These are phyloP conservation scores for Pedionomus torquatus DNA, from an alignment of 2,113 vertebrate genomes.

Conservation along the genomic window DNA sequence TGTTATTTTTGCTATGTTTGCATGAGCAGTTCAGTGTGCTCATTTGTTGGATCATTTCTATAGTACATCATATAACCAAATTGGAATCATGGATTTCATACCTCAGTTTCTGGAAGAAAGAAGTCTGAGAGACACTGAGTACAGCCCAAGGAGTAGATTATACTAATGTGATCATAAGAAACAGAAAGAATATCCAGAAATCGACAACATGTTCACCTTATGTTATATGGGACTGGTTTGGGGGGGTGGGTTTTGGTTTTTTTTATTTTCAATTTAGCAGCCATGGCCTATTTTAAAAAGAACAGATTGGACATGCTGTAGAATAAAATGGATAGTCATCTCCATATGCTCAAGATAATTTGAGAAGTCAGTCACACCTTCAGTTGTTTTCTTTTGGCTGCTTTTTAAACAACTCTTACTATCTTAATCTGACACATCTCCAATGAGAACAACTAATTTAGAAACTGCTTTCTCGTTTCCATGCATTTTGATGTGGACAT, in stretches of 20 bases:
- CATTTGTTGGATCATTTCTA: constrained; percentile 4
- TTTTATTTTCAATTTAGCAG: neutral
- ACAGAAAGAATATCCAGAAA: neutral
- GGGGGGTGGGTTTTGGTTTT: neutral
- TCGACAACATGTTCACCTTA: neutral
- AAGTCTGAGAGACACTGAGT: neutral
- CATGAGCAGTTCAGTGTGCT: neutral
- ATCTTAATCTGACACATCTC: neutral
- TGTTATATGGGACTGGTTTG: neutral
- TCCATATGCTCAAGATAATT: neutral
- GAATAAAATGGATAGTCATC: neutral
- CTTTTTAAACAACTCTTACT: neutral
- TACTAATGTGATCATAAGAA: neutral
- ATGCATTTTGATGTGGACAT: neutral
- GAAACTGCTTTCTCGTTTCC: neutral
- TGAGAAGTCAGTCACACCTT: neutral
- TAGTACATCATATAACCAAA: neutral
- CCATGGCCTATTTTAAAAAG: neutral
- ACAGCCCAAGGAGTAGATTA: neutral
- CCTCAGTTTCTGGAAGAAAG: neutral
- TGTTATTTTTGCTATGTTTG: neutral
- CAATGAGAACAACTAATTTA: neutral
- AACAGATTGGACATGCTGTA: neutral
- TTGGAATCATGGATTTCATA: neutral
- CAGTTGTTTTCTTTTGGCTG: neutral